Percentiles rank a stretch among this genome's conserved stretches.
These are phyloP conservation scores for Acrocephalus kingi DNA, from an alignment of 2,113 vertebrate species.

Conservation along the genomic window DNA sequence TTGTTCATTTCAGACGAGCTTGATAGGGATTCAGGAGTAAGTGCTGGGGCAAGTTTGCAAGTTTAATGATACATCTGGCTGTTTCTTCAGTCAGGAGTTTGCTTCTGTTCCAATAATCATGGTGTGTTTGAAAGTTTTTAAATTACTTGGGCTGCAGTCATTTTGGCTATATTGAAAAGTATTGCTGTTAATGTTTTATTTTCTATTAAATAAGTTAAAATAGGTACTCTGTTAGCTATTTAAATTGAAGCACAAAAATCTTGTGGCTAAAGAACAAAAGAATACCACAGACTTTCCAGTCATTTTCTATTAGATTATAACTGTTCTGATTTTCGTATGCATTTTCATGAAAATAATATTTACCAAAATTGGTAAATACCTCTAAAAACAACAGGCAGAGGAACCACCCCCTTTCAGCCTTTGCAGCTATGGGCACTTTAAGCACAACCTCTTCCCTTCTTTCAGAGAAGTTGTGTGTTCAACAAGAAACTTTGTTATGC, in stretches of 20 bases:
- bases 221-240: background rate
- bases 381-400: background rate
- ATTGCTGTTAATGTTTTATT: background rate
- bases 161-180: background rate
- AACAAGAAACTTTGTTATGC: background rate
- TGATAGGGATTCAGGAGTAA: background rate
- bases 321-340: background rate
- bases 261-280: background rate
- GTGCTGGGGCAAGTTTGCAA: background rate
- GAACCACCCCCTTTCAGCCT: background rate
- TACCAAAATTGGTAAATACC: background rate
- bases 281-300: background rate
- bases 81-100: background rate
- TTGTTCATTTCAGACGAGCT: background rate
- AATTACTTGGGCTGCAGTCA: background rate
- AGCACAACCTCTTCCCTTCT: background rate
- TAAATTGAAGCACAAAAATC: background rate
- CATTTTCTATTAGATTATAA: background rate
- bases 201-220: background rate
- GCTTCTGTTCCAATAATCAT: background rate
- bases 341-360: background rate
- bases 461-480: background rate
- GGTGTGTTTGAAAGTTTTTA: background rate
- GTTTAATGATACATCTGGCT: background rate
- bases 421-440: background rate